Evolutionary conservation across 1,140 invertebrate genomes (phyloP).

Genomic region (Neodiprion lecontei): DNA sequence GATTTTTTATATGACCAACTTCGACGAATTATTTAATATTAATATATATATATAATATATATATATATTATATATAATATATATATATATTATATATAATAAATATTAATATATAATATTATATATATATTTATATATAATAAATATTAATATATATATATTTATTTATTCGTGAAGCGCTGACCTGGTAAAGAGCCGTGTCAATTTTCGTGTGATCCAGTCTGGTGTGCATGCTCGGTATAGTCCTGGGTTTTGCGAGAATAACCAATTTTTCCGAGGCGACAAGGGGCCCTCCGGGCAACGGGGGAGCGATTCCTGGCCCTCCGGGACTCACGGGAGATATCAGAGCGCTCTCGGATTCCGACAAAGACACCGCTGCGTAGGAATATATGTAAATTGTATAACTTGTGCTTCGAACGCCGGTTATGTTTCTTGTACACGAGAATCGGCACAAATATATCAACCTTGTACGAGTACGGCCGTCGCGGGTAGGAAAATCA

Average conservation of each 20-base stretch:
- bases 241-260: constrained; percentile 51
- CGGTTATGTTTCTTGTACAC: constrained; percentile 24
- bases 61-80: no score
- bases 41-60: no score
- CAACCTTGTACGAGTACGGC: not conserved
- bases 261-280: constrained; percentile 64
- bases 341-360: constrained; percentile 41
- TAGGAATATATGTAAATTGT: not conserved
- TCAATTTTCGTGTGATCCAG: constrained; percentile 66
- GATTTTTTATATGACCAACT: no score
- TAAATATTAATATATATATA: no score
- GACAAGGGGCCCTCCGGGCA: constrained; percentile 44
- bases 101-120: no score
- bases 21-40: no score
- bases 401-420: constrained; percentile 8
- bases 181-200: constrained; percentile 59
- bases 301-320: constrained; percentile 35
- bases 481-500: constrained; percentile 8
- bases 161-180: constrained; percentile 13
- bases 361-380: constrained; percentile 41
- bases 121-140: no score
- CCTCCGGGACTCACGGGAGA: constrained; percentile 34
- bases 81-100: no score
- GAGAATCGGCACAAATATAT: not conserved
- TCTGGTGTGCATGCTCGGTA: constrained; percentile 63